Evolutionary conservation across 2,888 invertebrate species (phyloP).

Genomic region (Timandra comae): DNA sequence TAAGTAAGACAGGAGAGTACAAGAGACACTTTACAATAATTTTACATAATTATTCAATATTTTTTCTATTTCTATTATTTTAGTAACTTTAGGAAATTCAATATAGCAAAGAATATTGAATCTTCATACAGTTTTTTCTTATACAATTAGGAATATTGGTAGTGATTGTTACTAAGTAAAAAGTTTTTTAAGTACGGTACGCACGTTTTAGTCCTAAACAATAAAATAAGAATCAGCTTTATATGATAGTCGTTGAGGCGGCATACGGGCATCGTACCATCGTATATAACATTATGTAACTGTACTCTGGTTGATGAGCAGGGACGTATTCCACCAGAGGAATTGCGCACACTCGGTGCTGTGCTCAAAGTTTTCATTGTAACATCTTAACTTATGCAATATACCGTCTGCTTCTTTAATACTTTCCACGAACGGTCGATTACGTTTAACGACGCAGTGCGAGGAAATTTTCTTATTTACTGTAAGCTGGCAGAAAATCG

Average conservation of each 20-base stretch:
- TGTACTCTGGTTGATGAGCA: conserved; percentile 44
- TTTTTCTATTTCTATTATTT: no score
- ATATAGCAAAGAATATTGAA: no score
- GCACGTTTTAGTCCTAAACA: conserved; percentile 6
- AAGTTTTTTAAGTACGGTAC: no score
- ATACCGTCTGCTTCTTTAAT: conserved; percentile 72
- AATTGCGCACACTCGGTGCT: conserved; percentile 66
- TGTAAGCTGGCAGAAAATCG: conserved; percentile 63
- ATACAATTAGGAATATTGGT: no score
- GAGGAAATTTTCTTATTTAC: conserved; percentile 74
- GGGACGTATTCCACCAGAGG: conserved; percentile 49
- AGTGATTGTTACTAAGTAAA: no score
- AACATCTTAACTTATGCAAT: conserved; percentile 74
- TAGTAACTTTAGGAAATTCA: no score
- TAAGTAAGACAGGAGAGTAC: no score
- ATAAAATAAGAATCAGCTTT: conserved; percentile 9
- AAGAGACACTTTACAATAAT: no score
- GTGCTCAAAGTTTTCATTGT: conserved; percentile 70
- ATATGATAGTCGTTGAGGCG: conserved; percentile 5
- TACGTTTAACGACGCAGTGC: conserved; percentile 70
- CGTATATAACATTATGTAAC: conserved; percentile 42
- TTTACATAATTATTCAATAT: no score
- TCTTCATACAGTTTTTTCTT: no score
- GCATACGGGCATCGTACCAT: conserved; percentile 13
- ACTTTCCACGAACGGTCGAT: conserved; percentile 73